Evolutionary conservation across 92 coral and sea anemone species (phyloP), one percentile per base, ranked within the genome.

Genomic region (Phenganax stokvisi): DNA sequence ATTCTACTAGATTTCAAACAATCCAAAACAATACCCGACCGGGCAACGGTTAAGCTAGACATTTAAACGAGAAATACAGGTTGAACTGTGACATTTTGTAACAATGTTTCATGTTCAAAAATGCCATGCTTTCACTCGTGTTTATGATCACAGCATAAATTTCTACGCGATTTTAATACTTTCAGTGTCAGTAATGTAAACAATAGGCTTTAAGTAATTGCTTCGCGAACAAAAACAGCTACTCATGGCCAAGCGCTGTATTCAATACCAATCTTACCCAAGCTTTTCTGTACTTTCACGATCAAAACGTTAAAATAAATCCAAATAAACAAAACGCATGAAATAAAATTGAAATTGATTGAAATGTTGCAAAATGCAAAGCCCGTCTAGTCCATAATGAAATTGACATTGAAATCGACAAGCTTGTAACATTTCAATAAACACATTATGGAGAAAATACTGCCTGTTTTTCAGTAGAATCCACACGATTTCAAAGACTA

Each of bases 121-220:
- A 5, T 64, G 47, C 47, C 47, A 37, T 64, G 3, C 20, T 30
- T 37, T 68, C 54, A 68, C 47, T 30, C 73, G 13, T 30, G 53
- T 17, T 10, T 12, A 53, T 53, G 54, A 68, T 7, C 47, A 37
- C 47, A 37, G 73, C n/a, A 37, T 68, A 30, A 68, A 28, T 67
- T 67, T 67, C 52, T 27, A 37, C 2, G 44, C 70, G 70, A 64
- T 64, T 17, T 3, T 68, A 30, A 20, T 37, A 37, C 5, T 37
- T 37, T 37, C 47, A 37, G 47, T 12, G 53, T n/a, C 52, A 12
- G 13, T 37, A 28, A 68, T 68, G 73, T 68, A n/a, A 68, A 68
- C 73, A 68, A 68, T 25, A 68, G 73, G 47, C 73, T 68, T 68
- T 68, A 20, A 20, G 25, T 20, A 68, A 68, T 68, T 53, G 54